Percentiles rank a stretch among this genome's conserved stretches.
These are phyloP conservation scores for Spizaetus ornatus DNA, from an alignment of 2,113 vertebrate genomes.

Conservation along the genomic window DNA sequence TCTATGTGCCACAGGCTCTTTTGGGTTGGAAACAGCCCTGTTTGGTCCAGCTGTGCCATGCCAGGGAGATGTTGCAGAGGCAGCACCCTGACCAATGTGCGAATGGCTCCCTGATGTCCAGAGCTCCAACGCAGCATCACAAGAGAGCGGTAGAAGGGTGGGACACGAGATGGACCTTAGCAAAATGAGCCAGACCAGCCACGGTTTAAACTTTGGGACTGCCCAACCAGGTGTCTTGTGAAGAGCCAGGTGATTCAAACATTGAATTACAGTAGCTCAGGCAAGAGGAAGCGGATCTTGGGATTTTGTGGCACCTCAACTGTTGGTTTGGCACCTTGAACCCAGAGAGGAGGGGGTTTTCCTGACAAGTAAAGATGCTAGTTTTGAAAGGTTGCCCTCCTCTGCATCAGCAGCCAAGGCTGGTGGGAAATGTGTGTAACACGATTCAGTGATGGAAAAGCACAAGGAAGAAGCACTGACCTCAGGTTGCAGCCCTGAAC, in stretches of 20 bases:
- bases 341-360: background rate
- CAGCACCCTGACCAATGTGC: background rate
- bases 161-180: background rate
- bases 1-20: background rate
- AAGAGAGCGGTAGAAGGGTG: background rate
- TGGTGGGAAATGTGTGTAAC: background rate
- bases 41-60: background rate
- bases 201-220: background rate
- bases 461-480: background rate
- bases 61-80: background rate
- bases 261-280: background rate
- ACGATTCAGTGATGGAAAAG: accelerated
- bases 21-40: background rate
- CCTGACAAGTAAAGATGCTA: background rate
- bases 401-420: background rate
- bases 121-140: background rate
- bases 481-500: background rate
- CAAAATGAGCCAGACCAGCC: background rate
- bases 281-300: background rate
- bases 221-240: accelerated
- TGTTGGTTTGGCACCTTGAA: background rate
- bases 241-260: background rate
- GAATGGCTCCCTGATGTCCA: background rate
- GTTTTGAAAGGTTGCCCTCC: background rate
- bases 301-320: background rate